These are phyloP conservation scores for Bombyx huttoni DNA, from an alignment of 2,888 invertebrate genomes.

Conservation along the genomic window DNA sequence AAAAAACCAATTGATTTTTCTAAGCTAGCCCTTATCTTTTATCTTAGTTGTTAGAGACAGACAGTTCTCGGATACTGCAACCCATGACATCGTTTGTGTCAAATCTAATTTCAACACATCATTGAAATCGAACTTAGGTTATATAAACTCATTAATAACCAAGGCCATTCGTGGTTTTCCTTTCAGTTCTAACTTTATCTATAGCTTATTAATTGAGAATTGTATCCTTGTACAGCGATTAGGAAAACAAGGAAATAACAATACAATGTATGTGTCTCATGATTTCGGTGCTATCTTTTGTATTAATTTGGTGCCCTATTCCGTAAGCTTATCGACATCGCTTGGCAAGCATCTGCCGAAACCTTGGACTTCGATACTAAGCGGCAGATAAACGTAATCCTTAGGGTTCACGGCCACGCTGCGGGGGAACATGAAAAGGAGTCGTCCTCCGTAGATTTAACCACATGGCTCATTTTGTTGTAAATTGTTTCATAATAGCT, in stretches of 20 bases:
- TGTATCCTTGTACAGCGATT: not conserved
- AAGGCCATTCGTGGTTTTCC: not conserved
- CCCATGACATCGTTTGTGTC: too few species aligned
- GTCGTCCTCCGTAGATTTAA: conserved; percentile 31
- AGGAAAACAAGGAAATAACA: not conserved
- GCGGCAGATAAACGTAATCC: conserved; percentile 44
- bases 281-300: not conserved
- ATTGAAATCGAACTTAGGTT: not conserved
- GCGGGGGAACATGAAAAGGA: conserved; percentile 31
- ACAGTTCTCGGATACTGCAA: too few species aligned
- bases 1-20: too few species aligned
- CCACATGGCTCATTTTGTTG: not conserved
- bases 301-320: not conserved
- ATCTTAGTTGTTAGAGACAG: too few species aligned
- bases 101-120: not conserved
- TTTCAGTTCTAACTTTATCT: not conserved
- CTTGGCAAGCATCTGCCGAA: conserved; percentile 60
- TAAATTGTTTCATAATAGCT: not conserved
- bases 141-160: not conserved
- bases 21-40: too few species aligned
- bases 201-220: not conserved
- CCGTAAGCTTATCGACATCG: conserved; percentile 37
- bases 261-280: not conserved
- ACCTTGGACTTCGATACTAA: conserved; percentile 36
- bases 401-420: conserved; percentile 46